These are phyloP conservation scores for Cichlasoma orientale DNA, from an alignment of 2,797 vertebrate species.

Conservation along the genomic window DNA sequence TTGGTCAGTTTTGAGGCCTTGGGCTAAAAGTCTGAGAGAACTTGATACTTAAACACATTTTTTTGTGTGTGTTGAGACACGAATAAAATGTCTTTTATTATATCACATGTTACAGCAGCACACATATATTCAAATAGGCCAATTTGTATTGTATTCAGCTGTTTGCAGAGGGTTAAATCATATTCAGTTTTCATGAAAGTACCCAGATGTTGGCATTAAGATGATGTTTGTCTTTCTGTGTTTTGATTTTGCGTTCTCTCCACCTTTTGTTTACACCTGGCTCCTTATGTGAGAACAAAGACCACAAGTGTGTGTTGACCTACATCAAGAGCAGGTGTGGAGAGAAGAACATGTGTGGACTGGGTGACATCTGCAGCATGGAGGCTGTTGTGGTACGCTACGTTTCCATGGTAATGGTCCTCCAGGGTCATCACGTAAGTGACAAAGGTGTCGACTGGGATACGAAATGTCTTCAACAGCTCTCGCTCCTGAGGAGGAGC, in stretches of 20 bases:
- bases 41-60: not conserved
- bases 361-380: conserved; percentile 95
- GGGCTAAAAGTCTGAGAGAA: not conserved
- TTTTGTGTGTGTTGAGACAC: not conserved
- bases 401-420: conserved; percentile 93
- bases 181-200: not conserved
- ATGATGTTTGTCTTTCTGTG: not conserved
- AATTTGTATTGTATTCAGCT: not conserved
- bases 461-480: conserved; percentile 92
- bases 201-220: not conserved
- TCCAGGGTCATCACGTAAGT: conserved; percentile 96
- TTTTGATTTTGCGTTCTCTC: not conserved
- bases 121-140: not conserved
- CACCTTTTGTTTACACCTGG: conserved; percentile 1
- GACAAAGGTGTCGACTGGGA: conserved; percentile 91
- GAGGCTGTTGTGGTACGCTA: conserved; percentile 94
- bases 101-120: not conserved
- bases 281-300: not conserved
- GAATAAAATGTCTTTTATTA: not conserved
- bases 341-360: conserved; percentile 92
- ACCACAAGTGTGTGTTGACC: conserved; percentile 48
- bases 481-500: conserved; percentile 85
- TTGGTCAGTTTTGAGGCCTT: not conserved
- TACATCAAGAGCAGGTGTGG: conserved; percentile 91
- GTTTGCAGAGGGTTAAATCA: not conserved